Evolutionary conservation across 2,888 invertebrate species (phyloP).

Genomic region (Tachina lurida): DNA sequence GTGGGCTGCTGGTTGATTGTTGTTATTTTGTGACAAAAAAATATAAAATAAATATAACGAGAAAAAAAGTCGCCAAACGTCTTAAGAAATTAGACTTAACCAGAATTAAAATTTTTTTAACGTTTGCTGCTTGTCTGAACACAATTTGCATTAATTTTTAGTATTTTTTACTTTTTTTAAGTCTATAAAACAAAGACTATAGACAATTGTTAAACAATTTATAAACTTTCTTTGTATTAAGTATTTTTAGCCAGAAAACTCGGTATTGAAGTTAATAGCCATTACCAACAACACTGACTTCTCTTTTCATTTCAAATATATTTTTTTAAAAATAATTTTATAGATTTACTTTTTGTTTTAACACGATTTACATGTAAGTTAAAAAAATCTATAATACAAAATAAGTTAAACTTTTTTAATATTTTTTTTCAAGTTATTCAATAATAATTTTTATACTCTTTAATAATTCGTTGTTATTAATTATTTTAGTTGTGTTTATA

Average conservation of each 20-base stretch:
- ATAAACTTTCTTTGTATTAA: background rate
- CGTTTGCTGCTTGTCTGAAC: slow-evolving; percentile 1
- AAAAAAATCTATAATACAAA: background rate
- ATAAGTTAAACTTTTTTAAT: background rate
- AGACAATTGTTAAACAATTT: slow-evolving; percentile 13
- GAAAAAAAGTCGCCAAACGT: slow-evolving; percentile 61
- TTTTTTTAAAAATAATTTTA: background rate
- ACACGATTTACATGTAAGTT: background rate
- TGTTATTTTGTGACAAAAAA: slow-evolving; percentile 48
- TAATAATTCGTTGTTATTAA: slow-evolving; percentile 21
- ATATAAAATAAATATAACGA: slow-evolving; percentile 2
- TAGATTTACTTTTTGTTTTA: background rate
- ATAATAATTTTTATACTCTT: slow-evolving; percentile 6
- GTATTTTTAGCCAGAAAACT: background rate
- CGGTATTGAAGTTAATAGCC: background rate
- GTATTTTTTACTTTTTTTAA: slow-evolving; percentile 23
- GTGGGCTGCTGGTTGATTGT: slow-evolving; percentile 67
- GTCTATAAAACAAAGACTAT: slow-evolving; percentile 10
- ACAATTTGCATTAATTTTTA: slow-evolving; percentile 50
- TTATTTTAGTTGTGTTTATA: slow-evolving; percentile 7
- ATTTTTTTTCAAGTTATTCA: background rate
- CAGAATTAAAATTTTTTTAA: slow-evolving; percentile 44
- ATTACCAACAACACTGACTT: slow-evolving; percentile 4
- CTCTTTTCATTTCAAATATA: background rate
- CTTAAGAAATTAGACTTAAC: slow-evolving; percentile 61